Conservation (phyloP, 2,888 invertebrate genomes). For the Nasonovia ribisnigri region DNA sequence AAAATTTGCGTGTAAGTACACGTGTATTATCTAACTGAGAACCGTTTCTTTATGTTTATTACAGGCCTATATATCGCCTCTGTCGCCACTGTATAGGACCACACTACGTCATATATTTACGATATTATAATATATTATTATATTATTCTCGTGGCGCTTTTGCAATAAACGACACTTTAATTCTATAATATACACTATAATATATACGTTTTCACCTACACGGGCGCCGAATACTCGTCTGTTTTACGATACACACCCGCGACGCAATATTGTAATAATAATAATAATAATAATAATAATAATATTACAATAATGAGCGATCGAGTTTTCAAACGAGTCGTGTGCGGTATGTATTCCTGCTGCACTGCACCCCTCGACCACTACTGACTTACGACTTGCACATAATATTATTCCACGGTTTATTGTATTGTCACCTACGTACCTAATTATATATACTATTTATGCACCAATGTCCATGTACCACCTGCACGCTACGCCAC, state of each 20-base stretch:
- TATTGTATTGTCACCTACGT: not conserved
- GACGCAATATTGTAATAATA: not conserved
- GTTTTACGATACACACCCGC: not conserved
- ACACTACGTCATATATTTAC: not conserved
- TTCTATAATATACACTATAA: not conserved
- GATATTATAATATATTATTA: not conserved
- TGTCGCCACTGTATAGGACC: not conserved
- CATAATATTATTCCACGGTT: not conserved
- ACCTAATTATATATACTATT: not conserved
- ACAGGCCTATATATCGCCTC: not conserved
- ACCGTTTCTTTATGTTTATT: not conserved
- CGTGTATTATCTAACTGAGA: not conserved
- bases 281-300: not conserved
- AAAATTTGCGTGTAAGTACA: not conserved
- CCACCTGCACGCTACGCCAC: not conserved
- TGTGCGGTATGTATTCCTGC: not conserved
- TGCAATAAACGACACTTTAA: not conserved
- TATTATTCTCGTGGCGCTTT: constrained; percentile 18
- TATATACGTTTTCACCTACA: not conserved
- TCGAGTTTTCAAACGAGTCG: constrained; percentile 4
- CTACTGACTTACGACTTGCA: not conserved
- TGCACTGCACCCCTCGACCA: not conserved
- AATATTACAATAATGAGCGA: not conserved
- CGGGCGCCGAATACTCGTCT: not conserved
- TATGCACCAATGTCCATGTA: not conserved